These are phyloP conservation scores for Harpagus bidentatus DNA, from an alignment of 2,113 vertebrate species.

Conservation along the genomic window DNA sequence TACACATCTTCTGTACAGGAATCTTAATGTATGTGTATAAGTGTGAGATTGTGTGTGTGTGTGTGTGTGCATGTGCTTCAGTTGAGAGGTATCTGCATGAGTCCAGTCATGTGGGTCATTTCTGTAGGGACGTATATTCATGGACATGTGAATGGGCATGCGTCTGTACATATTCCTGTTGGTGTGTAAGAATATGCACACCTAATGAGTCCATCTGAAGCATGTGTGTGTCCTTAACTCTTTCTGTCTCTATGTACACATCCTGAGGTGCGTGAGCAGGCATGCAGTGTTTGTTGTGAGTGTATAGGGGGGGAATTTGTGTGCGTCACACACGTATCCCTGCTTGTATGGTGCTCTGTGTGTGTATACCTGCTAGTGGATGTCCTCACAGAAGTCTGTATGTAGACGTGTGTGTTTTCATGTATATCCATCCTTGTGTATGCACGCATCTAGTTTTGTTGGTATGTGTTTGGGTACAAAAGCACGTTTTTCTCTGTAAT, in stretches of 20 bases:
- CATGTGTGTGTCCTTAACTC: not conserved
- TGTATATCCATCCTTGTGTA: not conserved
- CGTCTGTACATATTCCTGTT: fast-evolving
- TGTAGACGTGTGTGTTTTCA: not conserved
- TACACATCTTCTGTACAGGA: not conserved
- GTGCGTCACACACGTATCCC: not conserved
- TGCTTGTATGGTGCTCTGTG: not conserved
- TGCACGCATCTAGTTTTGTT: not conserved
- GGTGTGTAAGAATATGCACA: not conserved
- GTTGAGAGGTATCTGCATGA: not conserved
- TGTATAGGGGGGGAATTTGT: not conserved
- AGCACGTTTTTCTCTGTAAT: not conserved
- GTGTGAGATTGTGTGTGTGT: not conserved
- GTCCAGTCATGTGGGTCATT: not conserved
- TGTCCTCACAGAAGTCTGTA: not conserved
- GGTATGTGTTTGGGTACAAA: not conserved
- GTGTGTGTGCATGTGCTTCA: not conserved
- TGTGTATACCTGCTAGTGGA: not conserved
- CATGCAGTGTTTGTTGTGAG: not conserved
- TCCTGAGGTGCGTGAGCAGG: not conserved
- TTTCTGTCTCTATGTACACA: fast-evolving
- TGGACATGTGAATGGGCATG: fast-evolving
- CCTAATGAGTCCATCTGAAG: not conserved
- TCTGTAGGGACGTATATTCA: not conserved
- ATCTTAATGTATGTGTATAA: not conserved